Percentiles rank a stretch among this genome's conserved stretches.
Evolutionary conservation across 1,140 invertebrate species (phyloP).

Genomic region (Cryptotermes secundus): DNA sequence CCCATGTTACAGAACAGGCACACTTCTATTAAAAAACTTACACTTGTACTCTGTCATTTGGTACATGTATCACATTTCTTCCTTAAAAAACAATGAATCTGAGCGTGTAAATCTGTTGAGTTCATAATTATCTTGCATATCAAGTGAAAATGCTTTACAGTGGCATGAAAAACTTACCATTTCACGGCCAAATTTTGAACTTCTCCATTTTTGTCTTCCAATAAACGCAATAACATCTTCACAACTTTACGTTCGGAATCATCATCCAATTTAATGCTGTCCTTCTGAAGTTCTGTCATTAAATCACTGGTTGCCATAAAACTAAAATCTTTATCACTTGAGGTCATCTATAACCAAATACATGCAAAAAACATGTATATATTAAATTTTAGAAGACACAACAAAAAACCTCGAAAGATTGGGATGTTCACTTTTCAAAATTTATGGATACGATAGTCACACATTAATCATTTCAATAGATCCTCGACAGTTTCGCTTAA

Average conservation of each 20-base stretch:
- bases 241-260: slow-evolving; percentile 98
- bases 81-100: slow-evolving; percentile 29
- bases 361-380: background rate
- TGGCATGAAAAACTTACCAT: slow-evolving; percentile 64
- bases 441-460: background rate
- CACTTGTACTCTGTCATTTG: too few species aligned
- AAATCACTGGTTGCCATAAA: slow-evolving; percentile 99
- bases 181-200: slow-evolving; percentile 99
- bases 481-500: too few species aligned
- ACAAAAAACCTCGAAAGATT: too few species aligned
- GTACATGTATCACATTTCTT: background rate
- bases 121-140: background rate
- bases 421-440: background rate
- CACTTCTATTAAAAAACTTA: too few species aligned
- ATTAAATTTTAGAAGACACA: too few species aligned
- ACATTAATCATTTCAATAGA: background rate
- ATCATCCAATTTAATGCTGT: slow-evolving; percentile 98
- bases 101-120: background rate
- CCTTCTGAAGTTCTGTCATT: slow-evolving; percentile 98
- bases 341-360: slow-evolving; percentile 81
- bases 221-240: slow-evolving; percentile 88
- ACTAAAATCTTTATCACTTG: slow-evolving; percentile 97
- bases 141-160: background rate
- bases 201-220: slow-evolving; percentile 99
- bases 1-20: too few species aligned